Evolutionary conservation across 2,888 invertebrate species (phyloP), one percentile per base, ranked within the genome.

Genomic region (Gibbula magus): DNA sequence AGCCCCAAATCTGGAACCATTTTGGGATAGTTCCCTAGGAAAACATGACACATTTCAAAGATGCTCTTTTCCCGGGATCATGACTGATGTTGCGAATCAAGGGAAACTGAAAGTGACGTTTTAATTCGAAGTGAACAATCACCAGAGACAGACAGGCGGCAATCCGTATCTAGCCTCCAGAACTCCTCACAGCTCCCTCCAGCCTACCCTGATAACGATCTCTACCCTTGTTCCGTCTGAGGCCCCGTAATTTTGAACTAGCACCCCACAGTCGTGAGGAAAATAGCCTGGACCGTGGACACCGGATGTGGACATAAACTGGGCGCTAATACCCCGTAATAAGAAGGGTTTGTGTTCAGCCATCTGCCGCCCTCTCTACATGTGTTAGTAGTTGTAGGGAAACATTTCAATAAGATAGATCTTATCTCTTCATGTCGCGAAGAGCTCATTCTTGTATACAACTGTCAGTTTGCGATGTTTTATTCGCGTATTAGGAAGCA

Each of bases 111-210:
- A 77, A 66, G 77, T 66, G 77, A 77, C 77, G 66, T 77, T 77
- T 77, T 77, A 77, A 77, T 77, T 77, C 66, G 77, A 66, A 51
- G 20, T 56, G 61, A 66, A 77, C 77, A 77, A 77, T 77, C 22
- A 45, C 18, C 51, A 39, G 61, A 77, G 77, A 77, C 77, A 66
- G 66, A 25, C 66, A 45, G 77, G 77, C 77, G 77, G 45, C 77
- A 39, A 66, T 35, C 61, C 29, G 35, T 61, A 51, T 66, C 77
- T 66, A 61, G 61, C 77, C 66, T 39, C 45, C 39, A 51, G 77
- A 77, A 54, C 61, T 77, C 51, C 77, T 52, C 61, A 39, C 25
- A 22, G 66, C 39, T 22, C 45, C 45, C 22, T 52, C 3, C 39
- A 39, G 45, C 25, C 66, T 66, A 39, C 39, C 16, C 45, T 35